phyloP scores from a whole-genome alignment of 1,140 invertebrate genomes.

The Drosophila elegans region DNA sequence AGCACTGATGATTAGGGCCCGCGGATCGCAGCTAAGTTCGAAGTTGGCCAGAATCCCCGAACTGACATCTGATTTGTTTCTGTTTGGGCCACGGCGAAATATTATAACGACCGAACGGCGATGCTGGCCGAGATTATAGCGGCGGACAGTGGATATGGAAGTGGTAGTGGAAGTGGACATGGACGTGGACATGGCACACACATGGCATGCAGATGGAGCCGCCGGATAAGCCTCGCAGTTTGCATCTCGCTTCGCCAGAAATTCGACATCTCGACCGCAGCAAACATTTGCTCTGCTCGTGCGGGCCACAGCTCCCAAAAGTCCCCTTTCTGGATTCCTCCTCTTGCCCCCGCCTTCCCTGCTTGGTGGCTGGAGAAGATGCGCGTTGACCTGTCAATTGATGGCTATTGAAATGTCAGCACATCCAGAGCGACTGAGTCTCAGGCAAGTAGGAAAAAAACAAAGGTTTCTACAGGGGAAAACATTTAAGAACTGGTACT shows the following conservation, averaged over 20 bases:
- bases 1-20: conserved; percentile 41
- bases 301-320: conserved; percentile 36
- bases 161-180: not conserved
- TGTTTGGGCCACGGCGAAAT: conserved; percentile 73
- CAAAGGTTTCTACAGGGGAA: too few species aligned
- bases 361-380: conserved; percentile 35
- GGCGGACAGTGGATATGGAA: conserved; percentile 17
- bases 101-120: conserved; percentile 80
- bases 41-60: conserved; percentile 45
- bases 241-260: conserved; percentile 59
- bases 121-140: conserved; percentile 61
- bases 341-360: conserved; percentile 1
- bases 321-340: not conserved
- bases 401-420: conserved; percentile 84
- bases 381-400: conserved; percentile 85
- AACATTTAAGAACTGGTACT: not conserved
- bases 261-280: conserved; percentile 45
- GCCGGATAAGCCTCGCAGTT: conserved; percentile 40
- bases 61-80: conserved; percentile 84
- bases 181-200: conserved; percentile 38
- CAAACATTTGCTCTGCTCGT: conserved; percentile 43
- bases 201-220: conserved; percentile 45
- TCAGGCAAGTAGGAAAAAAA: conserved; percentile 6
- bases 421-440: conserved; percentile 36
- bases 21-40: conserved; percentile 23